These are phyloP conservation scores for Progne subis DNA, from an alignment of 2,113 vertebrate species.

Conservation along the genomic window DNA sequence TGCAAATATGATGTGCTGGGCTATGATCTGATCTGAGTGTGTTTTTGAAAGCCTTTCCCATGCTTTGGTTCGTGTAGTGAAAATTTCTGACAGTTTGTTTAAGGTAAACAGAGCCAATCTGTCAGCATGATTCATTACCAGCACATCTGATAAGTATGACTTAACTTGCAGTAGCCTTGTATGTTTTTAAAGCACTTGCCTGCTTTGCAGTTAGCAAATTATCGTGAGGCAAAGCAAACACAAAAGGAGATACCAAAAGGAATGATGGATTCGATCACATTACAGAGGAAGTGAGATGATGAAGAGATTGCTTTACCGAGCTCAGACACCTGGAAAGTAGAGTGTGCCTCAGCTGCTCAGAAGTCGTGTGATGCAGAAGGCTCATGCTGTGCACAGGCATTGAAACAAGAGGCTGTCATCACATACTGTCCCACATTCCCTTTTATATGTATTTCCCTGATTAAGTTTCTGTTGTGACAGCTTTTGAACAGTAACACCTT, in stretches of 20 bases:
- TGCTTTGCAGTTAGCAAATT: conserved; percentile 40
- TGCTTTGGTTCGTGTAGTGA: neutral
- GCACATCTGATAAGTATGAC: conserved; percentile 32
- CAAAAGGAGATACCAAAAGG: conserved; percentile 27
- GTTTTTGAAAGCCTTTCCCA: conserved; percentile 28
- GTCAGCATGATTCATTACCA: conserved; percentile 27
- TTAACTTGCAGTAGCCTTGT: conserved; percentile 7
- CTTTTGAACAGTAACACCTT: conserved; percentile 66
- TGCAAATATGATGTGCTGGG: neutral
- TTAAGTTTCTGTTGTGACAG: conserved; percentile 67
- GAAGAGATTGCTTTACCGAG: conserved; percentile 30
- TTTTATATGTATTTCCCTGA: conserved; percentile 43
- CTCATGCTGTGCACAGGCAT: conserved; percentile 34
- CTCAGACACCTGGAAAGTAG: conserved; percentile 48
- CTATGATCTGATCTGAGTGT: neutral
- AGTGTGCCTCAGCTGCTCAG: conserved; percentile 34
- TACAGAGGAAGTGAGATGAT: conserved; percentile 51
- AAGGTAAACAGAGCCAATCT: conserved; percentile 44
- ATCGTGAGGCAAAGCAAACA: conserved; percentile 10
- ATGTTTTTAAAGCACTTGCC: conserved; percentile 29
- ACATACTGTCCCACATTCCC: neutral
- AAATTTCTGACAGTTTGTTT: conserved; percentile 44
- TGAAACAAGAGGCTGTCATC: conserved; percentile 52
- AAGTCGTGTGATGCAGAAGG: conserved; percentile 45
- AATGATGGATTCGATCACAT: conserved; percentile 19